Conservation (phyloP, 2,797 vertebrate genomes). For the Clarias platycephalus region DNA sequence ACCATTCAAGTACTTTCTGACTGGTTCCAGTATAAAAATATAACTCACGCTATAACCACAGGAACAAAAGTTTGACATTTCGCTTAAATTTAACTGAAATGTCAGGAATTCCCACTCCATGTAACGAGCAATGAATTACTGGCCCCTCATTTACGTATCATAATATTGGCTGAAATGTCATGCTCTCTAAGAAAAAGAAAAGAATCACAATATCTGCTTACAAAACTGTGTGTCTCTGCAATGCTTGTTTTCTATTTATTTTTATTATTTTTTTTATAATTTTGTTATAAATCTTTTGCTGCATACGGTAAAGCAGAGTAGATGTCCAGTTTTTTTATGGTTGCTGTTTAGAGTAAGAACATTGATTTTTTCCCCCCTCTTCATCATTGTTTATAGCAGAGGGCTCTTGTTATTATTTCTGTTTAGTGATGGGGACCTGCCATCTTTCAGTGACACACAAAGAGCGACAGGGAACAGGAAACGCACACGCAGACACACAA, state of each 20-base stretch:
- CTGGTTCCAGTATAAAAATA: slow-evolving; percentile 35
- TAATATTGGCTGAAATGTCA: slow-evolving; percentile 12
- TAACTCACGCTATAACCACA: slow-evolving; percentile 11
- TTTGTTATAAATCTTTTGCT: slow-evolving; percentile 15
- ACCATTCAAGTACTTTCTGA: slow-evolving; percentile 27
- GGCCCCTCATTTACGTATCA: slow-evolving; percentile 18
- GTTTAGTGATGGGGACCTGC: slow-evolving; percentile 37
- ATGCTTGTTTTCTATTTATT: not conserved
- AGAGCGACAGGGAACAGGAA: slow-evolving; percentile 54
- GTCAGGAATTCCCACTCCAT: slow-evolving; percentile 19
- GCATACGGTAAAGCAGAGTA: slow-evolving; percentile 11
- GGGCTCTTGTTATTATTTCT: slow-evolving; percentile 19
- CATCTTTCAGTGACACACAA: slow-evolving; percentile 25
- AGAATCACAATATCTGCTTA: slow-evolving; percentile 5
- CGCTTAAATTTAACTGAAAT: slow-evolving; percentile 31
- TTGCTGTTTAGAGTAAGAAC: slow-evolving; percentile 10
- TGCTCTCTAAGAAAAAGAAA: not conserved
- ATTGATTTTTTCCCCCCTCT: slow-evolving; percentile 22
- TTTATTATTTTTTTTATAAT: not conserved
- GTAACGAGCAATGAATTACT: slow-evolving; percentile 35
- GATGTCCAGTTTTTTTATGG: not conserved
- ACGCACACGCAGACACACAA: slow-evolving; percentile 28
- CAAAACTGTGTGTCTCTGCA: not conserved
- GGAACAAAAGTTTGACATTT: slow-evolving; percentile 32
- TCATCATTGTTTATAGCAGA: slow-evolving; percentile 30